Percentiles rank a stretch among this genome's conserved stretches.
Conservation (phyloP, 1,140 invertebrate species). For the Macrosteles quadrilineatus region DNA sequence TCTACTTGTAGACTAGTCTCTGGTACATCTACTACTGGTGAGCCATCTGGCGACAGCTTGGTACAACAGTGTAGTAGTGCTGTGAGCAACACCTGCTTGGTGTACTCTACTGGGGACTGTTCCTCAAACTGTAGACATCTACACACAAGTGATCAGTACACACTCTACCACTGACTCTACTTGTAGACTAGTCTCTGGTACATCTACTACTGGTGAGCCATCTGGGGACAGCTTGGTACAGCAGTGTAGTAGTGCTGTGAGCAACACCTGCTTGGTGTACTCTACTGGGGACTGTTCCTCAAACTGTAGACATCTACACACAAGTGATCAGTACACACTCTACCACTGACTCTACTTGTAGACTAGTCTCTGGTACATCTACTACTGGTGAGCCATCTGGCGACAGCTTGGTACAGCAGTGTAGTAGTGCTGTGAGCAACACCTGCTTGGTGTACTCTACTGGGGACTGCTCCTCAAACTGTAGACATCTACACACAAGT, state of each 20-base stretch:
- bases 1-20: slow-evolving; percentile 75
- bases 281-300: slow-evolving; percentile 84
- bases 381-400: slow-evolving; percentile 52
- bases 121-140: slow-evolving; percentile 77
- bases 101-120: slow-evolving; percentile 82
- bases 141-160: too few relatives aligned
- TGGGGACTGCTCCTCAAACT: slow-evolving; percentile 78
- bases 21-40: slow-evolving; percentile 54
- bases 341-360: slow-evolving; percentile 45
- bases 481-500: slow-evolving; percentile 61
- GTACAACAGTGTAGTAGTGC: slow-evolving; percentile 70
- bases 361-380: slow-evolving; percentile 65
- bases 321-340: too few relatives aligned
- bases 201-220: slow-evolving; percentile 52
- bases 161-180: slow-evolving; percentile 85
- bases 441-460: slow-evolving; percentile 90
- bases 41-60: slow-evolving; percentile 54
- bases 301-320: slow-evolving; percentile 65
- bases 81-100: slow-evolving; percentile 82
- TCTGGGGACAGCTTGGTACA: slow-evolving; percentile 59
- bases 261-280: slow-evolving; percentile 84
- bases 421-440: slow-evolving; percentile 73
- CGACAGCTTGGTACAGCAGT: slow-evolving; percentile 64
- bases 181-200: slow-evolving; percentile 65
- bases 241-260: slow-evolving; percentile 75